Percentiles rank a stretch among this genome's conserved stretches.
Evolutionary conservation across 2,888 invertebrate genomes (phyloP).

Genomic region (Chromoteleia sp.): DNA sequence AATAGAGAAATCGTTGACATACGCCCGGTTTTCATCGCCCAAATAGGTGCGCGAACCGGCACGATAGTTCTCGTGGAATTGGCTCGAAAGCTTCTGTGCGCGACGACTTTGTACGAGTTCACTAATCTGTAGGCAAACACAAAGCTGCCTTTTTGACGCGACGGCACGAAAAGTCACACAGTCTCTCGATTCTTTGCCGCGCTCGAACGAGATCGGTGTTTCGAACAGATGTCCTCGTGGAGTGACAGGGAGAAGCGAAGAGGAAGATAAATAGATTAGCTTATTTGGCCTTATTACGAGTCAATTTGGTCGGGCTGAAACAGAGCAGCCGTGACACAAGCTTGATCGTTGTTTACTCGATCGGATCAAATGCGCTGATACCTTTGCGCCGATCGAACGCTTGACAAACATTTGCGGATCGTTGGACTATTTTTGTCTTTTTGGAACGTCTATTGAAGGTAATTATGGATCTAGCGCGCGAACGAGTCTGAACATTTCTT

Average conservation of each 20-base stretch:
- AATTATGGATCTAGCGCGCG: no score
- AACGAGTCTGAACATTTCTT: no score
- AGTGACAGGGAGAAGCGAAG: constrained; percentile 5
- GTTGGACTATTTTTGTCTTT: no score
- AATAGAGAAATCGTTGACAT: constrained; percentile 72
- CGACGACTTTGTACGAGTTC: constrained; percentile 79
- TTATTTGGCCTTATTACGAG: constrained; percentile 55
- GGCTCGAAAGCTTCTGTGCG: constrained; percentile 61
- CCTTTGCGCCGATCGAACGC: background rate
- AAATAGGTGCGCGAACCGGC: constrained; percentile 78
- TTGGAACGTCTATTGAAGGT: no score
- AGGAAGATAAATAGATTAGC: constrained; percentile 52
- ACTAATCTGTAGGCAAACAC: constrained; percentile 82
- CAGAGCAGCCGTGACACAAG: constrained; percentile 10
- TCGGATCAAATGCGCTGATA: constrained; percentile 1
- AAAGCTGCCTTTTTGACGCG: constrained; percentile 75
- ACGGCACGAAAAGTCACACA: constrained; percentile 64
- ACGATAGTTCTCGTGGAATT: constrained; percentile 49
- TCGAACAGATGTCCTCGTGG: constrained; percentile 56
- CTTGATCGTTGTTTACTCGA: constrained; percentile 34
- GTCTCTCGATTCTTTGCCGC: constrained; percentile 21
- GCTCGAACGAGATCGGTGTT: constrained; percentile 29
- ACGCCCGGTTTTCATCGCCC: constrained; percentile 75
- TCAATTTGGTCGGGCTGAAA: constrained; percentile 54
- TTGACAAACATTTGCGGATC: no score